Base-by-base conservation (phyloP, 2,888 invertebrate species). In the Meandrusa payeni region DNA sequence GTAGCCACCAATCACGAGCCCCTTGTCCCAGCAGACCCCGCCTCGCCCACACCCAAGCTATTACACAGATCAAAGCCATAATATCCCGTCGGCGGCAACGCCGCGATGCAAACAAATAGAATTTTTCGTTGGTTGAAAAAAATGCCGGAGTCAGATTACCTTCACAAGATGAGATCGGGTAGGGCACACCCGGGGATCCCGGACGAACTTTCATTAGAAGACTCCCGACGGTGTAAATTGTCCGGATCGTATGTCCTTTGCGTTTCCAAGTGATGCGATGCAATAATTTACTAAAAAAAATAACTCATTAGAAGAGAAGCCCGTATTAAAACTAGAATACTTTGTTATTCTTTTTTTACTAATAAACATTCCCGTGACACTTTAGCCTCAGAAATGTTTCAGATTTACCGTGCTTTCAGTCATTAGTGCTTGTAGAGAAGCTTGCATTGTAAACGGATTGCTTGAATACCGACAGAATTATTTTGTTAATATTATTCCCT, bases 11-110 rank as follows among this genome's bases (percentile, higher is more conserved):
- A 85, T 83, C 47, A 57, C 58, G 36, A 36, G 34, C 46, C 46
- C 51, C 51, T 50, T 51, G 41, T 51, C 46, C 49, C 36, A 42
- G 46, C 42, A 49, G 60, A 68, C 77, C 53, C 82, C 82, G 77
- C 81, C 79, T 62, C 54, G 45, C 48, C 49, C 54, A 60, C 60
- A 69, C 69, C 73, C 76, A 64, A 76, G 75, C 73, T 73, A 81
- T 76, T 72, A 75, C 71, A 79, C 72, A 69, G 68, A 69, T 62
- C 69, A 64, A 66, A 67, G 67, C 65, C 69, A 75, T 73, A 65
- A 78, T 78, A 79, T 77, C 78, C 15, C 28, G 11, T 23, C 73
- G 61, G 67, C 69, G 60, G 65, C 67, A 64, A 59, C 47, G 56
- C 67, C 73, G 73, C 66, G 58, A 63, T 42, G 57, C 59, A 64